Evolutionary conservation across 2,797 vertebrate genomes (phyloP), one percentile per base, ranked within the genome.

Genomic region (Cryptoblepharus egeriae): DNA sequence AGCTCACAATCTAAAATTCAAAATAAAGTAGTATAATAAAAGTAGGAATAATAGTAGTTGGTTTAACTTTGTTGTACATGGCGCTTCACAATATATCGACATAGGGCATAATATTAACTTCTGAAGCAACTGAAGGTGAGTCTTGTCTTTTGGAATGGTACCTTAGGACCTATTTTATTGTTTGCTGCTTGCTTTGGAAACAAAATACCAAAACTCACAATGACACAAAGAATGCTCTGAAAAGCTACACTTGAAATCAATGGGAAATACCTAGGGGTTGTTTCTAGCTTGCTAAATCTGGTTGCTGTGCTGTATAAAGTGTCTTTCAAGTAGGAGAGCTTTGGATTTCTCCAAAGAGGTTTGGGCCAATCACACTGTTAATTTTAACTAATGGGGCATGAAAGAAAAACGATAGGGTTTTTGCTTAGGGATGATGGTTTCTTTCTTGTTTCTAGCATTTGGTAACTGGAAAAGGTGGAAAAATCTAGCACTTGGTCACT

Each of bases 321-420:
- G 4, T 42, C n/a, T 67, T 65, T 5, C 5, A 12, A 1, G 22
- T 64, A 80, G 37, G 70, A 75, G 1, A 64, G 77, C n/a, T 80
- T 57, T 20, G 16, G 7, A 74, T 71, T 35, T 15, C 12, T 11
- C 80, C 75, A 81, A 0, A 0, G 5, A 24, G 77, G 72, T 77
- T 88, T 72, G 68, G 80, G 70, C 67, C 28, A 0, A 15, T 45
- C 28, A 0, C 0, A 0, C 28, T 24, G 24, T 83, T 88, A 37
- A 0, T 60, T 86, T 52, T 30, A 3, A 49, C 37, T 80, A 75
- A 52, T 0, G 0, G 22, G 52, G 75, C 79, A 83, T 85, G 81
- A 79, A 55, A 26, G 57, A 75, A 81, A 75, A 58, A 90, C 91
- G 75, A 78, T 70, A 82, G 75, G 82, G 81, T 18, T 75, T 84